A percentile compares a stretch with the other conserved stretches of the same genome.
Evolutionary conservation across 2,797 vertebrate genomes (phyloP).

Genomic region (Cheirogaleus major): DNA sequence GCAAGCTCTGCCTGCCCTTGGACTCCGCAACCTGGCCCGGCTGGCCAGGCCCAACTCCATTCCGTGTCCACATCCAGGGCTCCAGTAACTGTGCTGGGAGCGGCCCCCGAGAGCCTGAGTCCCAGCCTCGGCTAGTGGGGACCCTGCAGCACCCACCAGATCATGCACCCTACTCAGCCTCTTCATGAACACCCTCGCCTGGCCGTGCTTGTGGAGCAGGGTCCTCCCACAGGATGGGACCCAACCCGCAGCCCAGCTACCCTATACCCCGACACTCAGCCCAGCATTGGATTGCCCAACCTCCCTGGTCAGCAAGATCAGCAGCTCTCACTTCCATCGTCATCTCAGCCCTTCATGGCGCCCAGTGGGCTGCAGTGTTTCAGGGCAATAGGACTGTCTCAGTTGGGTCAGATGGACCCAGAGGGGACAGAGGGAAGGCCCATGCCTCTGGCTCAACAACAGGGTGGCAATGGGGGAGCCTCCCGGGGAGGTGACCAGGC

Average conservation of each 20-base stretch:
- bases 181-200: neutral
- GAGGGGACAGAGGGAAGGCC: neutral
- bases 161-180: neutral
- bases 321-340: neutral
- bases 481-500: neutral
- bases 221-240: neutral
- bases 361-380: neutral
- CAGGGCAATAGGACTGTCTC: neutral
- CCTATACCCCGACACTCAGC: neutral
- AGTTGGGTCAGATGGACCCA: neutral
- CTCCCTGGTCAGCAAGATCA: neutral
- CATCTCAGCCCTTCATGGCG: neutral
- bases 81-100: neutral
- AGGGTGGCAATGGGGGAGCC: neutral
- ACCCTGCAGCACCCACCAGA: neutral
- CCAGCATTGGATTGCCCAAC: neutral
- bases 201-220: neutral
- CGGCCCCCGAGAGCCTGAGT: neutral
- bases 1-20: no score
- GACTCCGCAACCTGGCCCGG: neutral
- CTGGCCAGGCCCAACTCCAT: neutral
- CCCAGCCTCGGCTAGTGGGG: neutral
- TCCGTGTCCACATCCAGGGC: neutral
- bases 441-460: neutral
- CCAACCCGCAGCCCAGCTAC: no score